Evolutionary conservation across 2,113 vertebrate species (phyloP), one percentile per base, ranked within the genome.

Genomic region (Pipra filicauda): DNA sequence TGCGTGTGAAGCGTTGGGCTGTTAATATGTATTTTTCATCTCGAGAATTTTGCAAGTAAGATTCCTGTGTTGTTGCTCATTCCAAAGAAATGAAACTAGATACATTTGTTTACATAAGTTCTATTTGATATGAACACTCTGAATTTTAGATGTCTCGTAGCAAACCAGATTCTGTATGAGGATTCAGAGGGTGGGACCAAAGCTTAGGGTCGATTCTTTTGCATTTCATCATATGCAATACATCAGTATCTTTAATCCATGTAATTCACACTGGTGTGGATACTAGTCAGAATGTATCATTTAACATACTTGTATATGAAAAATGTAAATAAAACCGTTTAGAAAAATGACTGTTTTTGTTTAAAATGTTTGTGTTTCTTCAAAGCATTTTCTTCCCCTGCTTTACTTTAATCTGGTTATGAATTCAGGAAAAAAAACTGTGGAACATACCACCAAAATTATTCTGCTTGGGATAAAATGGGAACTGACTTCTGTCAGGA

Each of bases 301-400:
- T 91, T 93, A 93, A 95, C 64, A 0, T 90, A 96, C 86, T 87
- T 97, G 94, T 97, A 84, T 97, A 94, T 97, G 95, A 95, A 98
- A 98, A 94, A 91, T 98, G 96, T 97, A 97, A 95, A 98, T 98
- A 98, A 98, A 98, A 95, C 65, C 74, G 55, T 98, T 91, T 96
- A 98, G 97, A 97, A 96, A 97, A 97, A 96, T 97, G 67, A 96
- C 97, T 97, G 97, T 93, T 97, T 97, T 97, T 96, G 97, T 98
- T 98, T 51, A 91, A 96, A 96, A 97, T 92, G 71, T 97, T 95
- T 96, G 91, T 97, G 90, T 96, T 97, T 96, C 72, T 96, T 97
- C 75, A 71, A 89, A 96, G 59, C 48, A 94, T 95, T 97, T 91
- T 95, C 91, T 93, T 94, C 94, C 91, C 62, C 61, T 89, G 16